These are phyloP conservation scores for Allacma fusca DNA, from an alignment of 2,888 invertebrate species.

Conservation along the genomic window DNA sequence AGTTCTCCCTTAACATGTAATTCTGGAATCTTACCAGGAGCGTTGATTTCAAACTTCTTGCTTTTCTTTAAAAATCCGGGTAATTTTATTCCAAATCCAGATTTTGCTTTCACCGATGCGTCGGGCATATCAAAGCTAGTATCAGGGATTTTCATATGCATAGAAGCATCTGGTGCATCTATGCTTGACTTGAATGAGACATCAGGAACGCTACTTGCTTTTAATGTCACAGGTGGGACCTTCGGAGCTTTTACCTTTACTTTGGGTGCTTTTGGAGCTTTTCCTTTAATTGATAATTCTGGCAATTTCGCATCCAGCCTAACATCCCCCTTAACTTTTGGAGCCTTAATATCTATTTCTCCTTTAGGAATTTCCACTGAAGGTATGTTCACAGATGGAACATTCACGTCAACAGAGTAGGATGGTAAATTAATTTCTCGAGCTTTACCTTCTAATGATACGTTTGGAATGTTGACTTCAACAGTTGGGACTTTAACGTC, in stretches of 20 bases:
- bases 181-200: neutral
- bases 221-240: neutral
- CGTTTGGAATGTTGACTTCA: neutral
- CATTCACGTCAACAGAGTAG: neutral
- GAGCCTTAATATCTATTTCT: neutral
- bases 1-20: constrained; percentile 19
- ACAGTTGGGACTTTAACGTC: neutral
- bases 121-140: neutral
- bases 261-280: neutral
- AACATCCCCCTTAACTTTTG: neutral
- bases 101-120: neutral
- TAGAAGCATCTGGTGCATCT: neutral
- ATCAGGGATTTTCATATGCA: too few relatives aligned
- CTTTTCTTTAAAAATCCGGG: constrained; percentile 28
- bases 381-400: neutral
- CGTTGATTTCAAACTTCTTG: constrained; percentile 27
- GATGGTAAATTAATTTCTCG: neutral
- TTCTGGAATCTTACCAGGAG: constrained; percentile 8
- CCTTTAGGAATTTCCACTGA: neutral
- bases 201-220: neutral
- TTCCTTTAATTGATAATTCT: constrained; percentile 10
- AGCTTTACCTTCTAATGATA: neutral
- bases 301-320: neutral
- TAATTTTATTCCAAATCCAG: constrained; percentile 25
- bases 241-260: neutral